These are phyloP conservation scores for Brachionus calyciflorus DNA, from an alignment of 1,140 invertebrate species.

Conservation along the genomic window DNA sequence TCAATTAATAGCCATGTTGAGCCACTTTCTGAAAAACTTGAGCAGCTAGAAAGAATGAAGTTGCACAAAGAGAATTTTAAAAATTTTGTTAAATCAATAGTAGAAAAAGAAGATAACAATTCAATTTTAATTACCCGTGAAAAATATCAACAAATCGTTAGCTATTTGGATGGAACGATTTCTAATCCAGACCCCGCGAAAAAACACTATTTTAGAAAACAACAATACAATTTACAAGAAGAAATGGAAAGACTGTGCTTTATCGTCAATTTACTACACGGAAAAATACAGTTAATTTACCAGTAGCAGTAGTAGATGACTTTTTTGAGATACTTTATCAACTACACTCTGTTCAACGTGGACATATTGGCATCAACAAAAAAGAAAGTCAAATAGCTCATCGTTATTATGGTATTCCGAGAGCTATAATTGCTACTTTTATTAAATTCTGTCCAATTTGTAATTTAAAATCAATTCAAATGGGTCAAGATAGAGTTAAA, in stretches of 20 bases:
- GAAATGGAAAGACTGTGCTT: neutral
- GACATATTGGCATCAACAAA: slow-evolving; percentile 4
- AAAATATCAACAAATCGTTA: too few species aligned
- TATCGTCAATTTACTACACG: neutral
- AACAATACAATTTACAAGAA: slow-evolving; percentile 20
- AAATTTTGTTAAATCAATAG: too few species aligned
- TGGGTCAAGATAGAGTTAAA: too few species aligned
- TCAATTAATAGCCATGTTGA: too few species aligned
- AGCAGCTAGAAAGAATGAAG: too few species aligned
- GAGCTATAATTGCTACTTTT: slow-evolving; percentile 2
- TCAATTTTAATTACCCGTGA: too few species aligned
- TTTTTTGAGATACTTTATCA: slow-evolving; percentile 5
- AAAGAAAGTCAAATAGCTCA: neutral
- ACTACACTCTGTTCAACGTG: neutral
- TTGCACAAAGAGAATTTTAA: too few species aligned
- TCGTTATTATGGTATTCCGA: neutral
- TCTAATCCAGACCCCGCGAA: neutral
- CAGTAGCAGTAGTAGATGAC: neutral
- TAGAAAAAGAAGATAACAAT: too few species aligned
- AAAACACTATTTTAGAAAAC: slow-evolving; percentile 6
- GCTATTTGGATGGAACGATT: too few species aligned
- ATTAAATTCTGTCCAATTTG: too few species aligned
- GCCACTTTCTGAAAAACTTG: too few species aligned
- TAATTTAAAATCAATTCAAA: too few species aligned
- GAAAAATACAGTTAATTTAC: neutral